phyloP scores from a whole-genome alignment of 2,113 vertebrate species.

The Oophaga pumilio region DNA sequence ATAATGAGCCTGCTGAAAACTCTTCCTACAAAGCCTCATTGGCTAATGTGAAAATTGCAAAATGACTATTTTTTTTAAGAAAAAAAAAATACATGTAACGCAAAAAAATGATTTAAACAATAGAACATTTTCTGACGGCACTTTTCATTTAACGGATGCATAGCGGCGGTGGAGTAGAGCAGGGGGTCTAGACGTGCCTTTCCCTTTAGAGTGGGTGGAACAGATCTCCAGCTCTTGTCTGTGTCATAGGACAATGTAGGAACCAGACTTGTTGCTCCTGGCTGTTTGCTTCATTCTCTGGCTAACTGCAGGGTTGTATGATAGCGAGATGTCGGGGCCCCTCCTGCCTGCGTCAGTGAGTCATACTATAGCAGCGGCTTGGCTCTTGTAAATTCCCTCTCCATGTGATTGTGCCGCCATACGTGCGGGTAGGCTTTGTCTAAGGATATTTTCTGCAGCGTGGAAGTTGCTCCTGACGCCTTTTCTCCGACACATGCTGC shows the following conservation, averaged over 20 bases:
- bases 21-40: too few relatives aligned
- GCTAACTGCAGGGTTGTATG: background rate
- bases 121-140: too few relatives aligned
- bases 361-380: background rate
- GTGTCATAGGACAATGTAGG: background rate
- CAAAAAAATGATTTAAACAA: too few relatives aligned
- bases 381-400: background rate
- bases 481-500: conserved; percentile 27
- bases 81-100: too few relatives aligned
- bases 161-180: too few relatives aligned
- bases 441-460: conserved; percentile 30
- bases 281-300: conserved; percentile 11
- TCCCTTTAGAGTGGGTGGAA: background rate
- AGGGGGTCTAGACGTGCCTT: too few relatives aligned
- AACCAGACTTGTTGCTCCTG: conserved; percentile 8
- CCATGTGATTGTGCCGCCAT: background rate
- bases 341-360: background rate
- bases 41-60: too few relatives aligned
- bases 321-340: background rate
- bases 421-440: conserved; percentile 19
- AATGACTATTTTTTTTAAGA: too few relatives aligned
- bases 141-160: too few relatives aligned
- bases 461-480: conserved; percentile 33
- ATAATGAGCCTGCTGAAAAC: too few relatives aligned
- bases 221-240: background rate